Percentiles rank a stretch among this genome's conserved stretches.
These are phyloP conservation scores for Sycophila sp. DNA, from an alignment of 1,140 invertebrate genomes.

Conservation along the genomic window DNA sequence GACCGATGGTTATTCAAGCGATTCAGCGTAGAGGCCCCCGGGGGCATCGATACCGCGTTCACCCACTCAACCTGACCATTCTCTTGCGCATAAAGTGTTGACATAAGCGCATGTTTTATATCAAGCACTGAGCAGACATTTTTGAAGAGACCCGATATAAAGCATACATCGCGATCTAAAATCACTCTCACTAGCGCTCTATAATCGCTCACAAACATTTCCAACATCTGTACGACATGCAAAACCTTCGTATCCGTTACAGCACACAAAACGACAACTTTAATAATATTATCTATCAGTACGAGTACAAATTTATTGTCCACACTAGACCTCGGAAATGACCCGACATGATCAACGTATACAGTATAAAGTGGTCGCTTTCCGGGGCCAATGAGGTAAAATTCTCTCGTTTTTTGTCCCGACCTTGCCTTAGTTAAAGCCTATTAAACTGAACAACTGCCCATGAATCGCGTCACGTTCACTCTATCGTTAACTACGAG, in stretches of 20 bases:
- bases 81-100: slow-evolving; percentile 20
- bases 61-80: slow-evolving; percentile 32
- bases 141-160: slow-evolving; percentile 2
- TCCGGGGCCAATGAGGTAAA: slow-evolving; percentile 10
- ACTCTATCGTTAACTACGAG: too few relatives aligned
- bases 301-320: background rate
- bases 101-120: slow-evolving; percentile 29
- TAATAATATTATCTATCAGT: slow-evolving; percentile 9
- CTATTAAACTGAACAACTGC: slow-evolving; percentile 12
- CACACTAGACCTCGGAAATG: background rate
- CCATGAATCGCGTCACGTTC: too few relatives aligned
- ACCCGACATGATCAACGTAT: slow-evolving; percentile 10
- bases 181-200: slow-evolving; percentile 20
- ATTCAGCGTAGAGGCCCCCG: too few relatives aligned
- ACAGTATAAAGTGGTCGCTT: background rate
- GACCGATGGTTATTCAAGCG: too few relatives aligned
- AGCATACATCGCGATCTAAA: slow-evolving; percentile 27
- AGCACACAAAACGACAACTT: background rate
- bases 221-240: background rate
- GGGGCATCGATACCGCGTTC: slow-evolving; percentile 22
- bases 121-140: slow-evolving; percentile 12
- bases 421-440: slow-evolving; percentile 17
- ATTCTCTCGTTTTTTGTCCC: slow-evolving; percentile 7
- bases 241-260: background rate
- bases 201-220: background rate